Evolutionary conservation across 92 coral and sea anemone genomes (phyloP), one percentile per base, ranked within the genome.

Genomic region (Montipora capitata): DNA sequence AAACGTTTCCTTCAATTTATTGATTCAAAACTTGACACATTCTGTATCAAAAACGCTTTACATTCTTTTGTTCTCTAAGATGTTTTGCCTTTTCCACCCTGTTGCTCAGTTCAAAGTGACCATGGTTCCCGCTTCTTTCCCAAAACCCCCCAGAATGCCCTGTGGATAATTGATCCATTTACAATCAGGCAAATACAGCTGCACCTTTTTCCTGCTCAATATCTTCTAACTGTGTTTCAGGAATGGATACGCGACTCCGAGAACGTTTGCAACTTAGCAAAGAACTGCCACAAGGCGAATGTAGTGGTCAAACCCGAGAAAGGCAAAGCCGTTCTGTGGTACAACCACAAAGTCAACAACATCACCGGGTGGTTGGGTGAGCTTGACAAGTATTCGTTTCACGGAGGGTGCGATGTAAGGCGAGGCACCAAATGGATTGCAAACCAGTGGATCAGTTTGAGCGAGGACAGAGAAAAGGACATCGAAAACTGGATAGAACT

Each of bases 321-420:
- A 77, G 99, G 99, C 43, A 97, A 97, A 74, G 99, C 99, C 63
- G 74, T 97, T 38, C 49, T 97, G 87, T 97, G 99, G 99, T 97
- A 97, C 89, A 97, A 96, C 80, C 99, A 97, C 87, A 72, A 66
- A 57, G 85, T 94, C 39, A 89, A 97, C 87, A 79, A 78, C 61
- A 72, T 38, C 13, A 97, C 98, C 1, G 84, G 85, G 4, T 97
- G 99, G 99, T 62, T 97, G 84, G 99, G 98, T 16, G 86, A 72
- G 40, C 85, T 97, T 12, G 98, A 97, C 66, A 95, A 85, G 66
- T 94, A 76, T 57, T 81, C 98, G 7, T 94, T 96, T 40, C 99
- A 97, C 63, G 99, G 99, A 52, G 99, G 98, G 11, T 97, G 99
- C 74, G 95, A 90, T 80, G 95, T 96, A 7, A 80, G 40, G n/a